These are phyloP conservation scores for Platycheirus rosarum DNA, from an alignment of 2,888 invertebrate genomes.

Conservation along the genomic window DNA sequence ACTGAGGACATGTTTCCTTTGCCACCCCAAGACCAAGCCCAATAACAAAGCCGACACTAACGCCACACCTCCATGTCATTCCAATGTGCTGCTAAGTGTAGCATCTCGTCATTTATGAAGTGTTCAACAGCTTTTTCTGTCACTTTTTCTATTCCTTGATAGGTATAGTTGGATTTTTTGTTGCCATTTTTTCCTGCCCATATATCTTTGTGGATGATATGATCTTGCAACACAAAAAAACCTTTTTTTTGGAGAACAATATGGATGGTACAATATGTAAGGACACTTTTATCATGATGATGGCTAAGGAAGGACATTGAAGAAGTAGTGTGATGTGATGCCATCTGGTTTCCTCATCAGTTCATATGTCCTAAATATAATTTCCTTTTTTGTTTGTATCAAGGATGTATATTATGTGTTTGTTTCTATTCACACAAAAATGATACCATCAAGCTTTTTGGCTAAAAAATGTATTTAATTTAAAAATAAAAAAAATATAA, in stretches of 20 bases:
- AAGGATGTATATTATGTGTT: conserved; percentile 7
- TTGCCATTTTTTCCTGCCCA: conserved; percentile 12
- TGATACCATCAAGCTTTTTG: too few species aligned
- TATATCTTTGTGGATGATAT: conserved; percentile 20
- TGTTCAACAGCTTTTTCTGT: conserved; percentile 70
- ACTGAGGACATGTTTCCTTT: conserved; percentile 15
- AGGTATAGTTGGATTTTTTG: conserved; percentile 11
- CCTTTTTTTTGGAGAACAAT: conserved; percentile 12
- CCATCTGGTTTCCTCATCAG: conserved; percentile 67
- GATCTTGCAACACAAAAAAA: conserved; percentile 9
- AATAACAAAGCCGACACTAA: neutral
- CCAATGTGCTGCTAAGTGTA: conserved; percentile 21
- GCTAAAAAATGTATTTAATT: too few species aligned
- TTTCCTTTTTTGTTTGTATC: conserved; percentile 16
- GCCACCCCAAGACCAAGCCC: neutral
- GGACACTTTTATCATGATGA: conserved; percentile 43
- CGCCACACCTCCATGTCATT: conserved; percentile 4
- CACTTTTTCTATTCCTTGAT: conserved; percentile 45
- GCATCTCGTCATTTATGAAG: conserved; percentile 69
- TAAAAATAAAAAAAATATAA: too few species aligned
- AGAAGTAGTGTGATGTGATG: conserved; percentile 33
- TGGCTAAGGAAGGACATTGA: conserved; percentile 12
- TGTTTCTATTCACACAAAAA: too few species aligned
- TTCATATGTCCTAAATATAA: conserved; percentile 64
- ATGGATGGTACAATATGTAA: conserved; percentile 8